These are phyloP conservation scores for Scolopax bukidnonensis DNA, from an alignment of 2,797 vertebrate species.

Conservation along the genomic window DNA sequence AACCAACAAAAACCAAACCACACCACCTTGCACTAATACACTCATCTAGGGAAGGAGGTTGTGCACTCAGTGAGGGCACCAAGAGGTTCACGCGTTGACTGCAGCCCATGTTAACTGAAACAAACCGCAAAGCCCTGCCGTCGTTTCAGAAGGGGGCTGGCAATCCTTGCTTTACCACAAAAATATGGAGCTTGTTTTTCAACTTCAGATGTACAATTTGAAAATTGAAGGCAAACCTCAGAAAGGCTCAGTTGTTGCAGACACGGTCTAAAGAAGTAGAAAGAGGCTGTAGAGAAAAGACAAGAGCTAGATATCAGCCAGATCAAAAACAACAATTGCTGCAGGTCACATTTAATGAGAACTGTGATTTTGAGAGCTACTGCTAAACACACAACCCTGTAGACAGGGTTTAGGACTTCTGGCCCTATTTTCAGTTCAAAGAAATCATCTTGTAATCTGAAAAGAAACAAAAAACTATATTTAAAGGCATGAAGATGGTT, in stretches of 20 bases:
- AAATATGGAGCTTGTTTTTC: slow-evolving; percentile 45
- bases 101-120: slow-evolving; percentile 27
- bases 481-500: background rate
- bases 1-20: background rate
- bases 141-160: background rate
- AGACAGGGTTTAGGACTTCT: background rate
- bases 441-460: background rate
- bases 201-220: slow-evolving; percentile 13
- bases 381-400: background rate
- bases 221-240: slow-evolving; percentile 37
- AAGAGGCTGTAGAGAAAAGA: background rate
- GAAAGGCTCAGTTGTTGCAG: background rate
- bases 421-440: background rate
- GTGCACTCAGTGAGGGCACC: background rate
- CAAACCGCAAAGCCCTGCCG: slow-evolving; percentile 10
- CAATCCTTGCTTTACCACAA: slow-evolving; percentile 8
- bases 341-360: background rate
- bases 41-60: background rate
- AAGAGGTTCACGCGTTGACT: accelerated
- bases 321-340: background rate
- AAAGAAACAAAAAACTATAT: background rate
- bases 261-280: background rate
- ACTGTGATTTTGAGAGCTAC: background rate
- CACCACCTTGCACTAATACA: background rate
- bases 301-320: background rate